A percentile compares a stretch with the other conserved stretches of the same genome.
phyloP scores from a whole-genome alignment of 2,113 vertebrate species.

The Corydoras sp. region DNA sequence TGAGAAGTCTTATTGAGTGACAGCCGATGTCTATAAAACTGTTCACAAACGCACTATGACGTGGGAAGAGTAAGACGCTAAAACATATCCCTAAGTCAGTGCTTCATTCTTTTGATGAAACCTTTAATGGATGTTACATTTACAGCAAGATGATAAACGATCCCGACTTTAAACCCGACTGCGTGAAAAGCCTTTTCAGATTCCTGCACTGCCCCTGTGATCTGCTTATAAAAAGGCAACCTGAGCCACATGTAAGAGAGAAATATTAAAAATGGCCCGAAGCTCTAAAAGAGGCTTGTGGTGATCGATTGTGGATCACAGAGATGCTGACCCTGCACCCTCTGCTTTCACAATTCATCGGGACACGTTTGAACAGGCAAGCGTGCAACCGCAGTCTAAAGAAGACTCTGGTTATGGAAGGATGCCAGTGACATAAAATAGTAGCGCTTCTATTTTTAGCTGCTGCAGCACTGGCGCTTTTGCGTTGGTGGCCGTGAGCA shows the following conservation, averaged over 20 bases:
- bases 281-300: neutral
- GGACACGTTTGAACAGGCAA: neutral
- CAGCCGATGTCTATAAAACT: no score
- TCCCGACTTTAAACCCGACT: no score
- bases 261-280: neutral
- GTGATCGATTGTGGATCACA: neutral
- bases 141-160: no score
- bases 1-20: no score
- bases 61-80: no score
- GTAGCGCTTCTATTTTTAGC: slow-evolving; percentile 33
- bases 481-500: slow-evolving; percentile 11
- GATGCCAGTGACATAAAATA: slow-evolving; percentile 17
- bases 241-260: neutral
- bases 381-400: slow-evolving; percentile 8
- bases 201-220: no score
- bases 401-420: slow-evolving; percentile 9
- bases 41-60: no score
- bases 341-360: neutral
- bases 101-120: no score
- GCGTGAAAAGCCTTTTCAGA: no score
- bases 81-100: no score
- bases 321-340: slow-evolving; percentile 4
- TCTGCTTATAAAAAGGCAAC: neutral
- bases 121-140: no score
- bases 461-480: slow-evolving; percentile 28